These are phyloP conservation scores for Harpalus rufipes DNA, from an alignment of 2,888 invertebrate species.

Conservation along the genomic window DNA sequence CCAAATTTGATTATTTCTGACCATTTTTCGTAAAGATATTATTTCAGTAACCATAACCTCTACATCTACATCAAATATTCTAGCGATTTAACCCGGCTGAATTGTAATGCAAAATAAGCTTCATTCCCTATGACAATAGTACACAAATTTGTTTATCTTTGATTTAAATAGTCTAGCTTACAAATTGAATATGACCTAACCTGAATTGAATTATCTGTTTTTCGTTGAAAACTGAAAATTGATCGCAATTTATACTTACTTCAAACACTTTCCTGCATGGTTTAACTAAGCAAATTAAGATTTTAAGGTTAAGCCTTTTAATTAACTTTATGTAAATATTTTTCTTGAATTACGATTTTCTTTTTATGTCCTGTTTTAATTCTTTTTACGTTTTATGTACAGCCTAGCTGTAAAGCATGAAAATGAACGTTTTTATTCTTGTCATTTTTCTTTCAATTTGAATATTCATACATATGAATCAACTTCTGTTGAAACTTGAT, in stretches of 20 bases:
- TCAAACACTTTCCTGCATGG: background rate
- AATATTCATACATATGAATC: constrained; percentile 10
- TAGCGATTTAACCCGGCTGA: background rate
- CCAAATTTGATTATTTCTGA: background rate
- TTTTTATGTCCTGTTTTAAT: background rate
- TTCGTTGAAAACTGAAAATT: background rate
- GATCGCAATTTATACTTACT: constrained; percentile 7
- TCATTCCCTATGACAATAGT: constrained; percentile 11
- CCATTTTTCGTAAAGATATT: constrained; percentile 2
- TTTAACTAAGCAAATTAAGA: constrained; percentile 1
- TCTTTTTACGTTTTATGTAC: constrained; percentile 9
- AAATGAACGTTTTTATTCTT: background rate
- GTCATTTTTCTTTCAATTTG: background rate
- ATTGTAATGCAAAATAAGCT: constrained; percentile 25
- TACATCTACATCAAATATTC: background rate
- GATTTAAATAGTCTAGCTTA: constrained; percentile 22
- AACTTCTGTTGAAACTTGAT: constrained; percentile 13
- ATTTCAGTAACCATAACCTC: background rate
- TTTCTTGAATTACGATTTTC: constrained; percentile 13
- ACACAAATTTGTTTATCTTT: constrained; percentile 9
- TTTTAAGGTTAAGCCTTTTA: constrained; percentile 6
- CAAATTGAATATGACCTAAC: constrained; percentile 9
- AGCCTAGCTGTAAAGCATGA: background rate
- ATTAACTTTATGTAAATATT: constrained; percentile 11
- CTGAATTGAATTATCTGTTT: constrained; percentile 39